Conservation (phyloP, 2,797 vertebrate genomes). For the Pangasius krempfi region DNA sequence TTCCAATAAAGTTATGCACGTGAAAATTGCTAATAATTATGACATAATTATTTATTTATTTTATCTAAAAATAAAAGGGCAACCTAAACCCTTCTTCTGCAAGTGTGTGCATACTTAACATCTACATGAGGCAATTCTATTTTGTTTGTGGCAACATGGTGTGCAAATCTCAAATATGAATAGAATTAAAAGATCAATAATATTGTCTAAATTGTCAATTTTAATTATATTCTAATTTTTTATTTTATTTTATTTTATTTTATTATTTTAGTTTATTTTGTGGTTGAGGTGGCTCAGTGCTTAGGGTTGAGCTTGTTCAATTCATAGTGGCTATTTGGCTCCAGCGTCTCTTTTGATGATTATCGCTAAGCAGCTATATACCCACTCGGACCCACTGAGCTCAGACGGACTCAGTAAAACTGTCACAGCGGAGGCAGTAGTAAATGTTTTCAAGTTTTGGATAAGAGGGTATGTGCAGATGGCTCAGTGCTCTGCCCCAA, state of each 20-base stretch:
- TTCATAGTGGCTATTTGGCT: background rate
- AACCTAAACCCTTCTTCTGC: background rate
- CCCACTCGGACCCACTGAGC: background rate
- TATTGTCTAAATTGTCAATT: background rate
- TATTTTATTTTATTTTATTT: background rate
- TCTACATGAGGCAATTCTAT: too few relatives aligned
- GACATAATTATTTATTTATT: background rate
- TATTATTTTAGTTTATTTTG: background rate
- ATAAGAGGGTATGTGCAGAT: slow-evolving; percentile 29
- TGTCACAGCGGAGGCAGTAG: background rate
- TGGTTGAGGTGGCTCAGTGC: background rate
- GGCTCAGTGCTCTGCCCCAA: slow-evolving; percentile 32
- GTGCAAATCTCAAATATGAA: background rate
- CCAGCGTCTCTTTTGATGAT: background rate
- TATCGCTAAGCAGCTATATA: background rate
- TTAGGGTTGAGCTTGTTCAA: background rate
- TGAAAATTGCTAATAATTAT: background rate
- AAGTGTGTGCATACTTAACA: background rate
- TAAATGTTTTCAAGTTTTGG: slow-evolving; percentile 19
- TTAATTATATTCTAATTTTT: background rate
- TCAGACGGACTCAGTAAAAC: slow-evolving; percentile 1
- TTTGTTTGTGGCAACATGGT: background rate
- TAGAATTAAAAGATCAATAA: background rate
- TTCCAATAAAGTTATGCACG: background rate
- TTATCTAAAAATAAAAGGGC: background rate